These are phyloP conservation scores for Timema podura DNA, from an alignment of 2,888 invertebrate species.

Conservation along the genomic window DNA sequence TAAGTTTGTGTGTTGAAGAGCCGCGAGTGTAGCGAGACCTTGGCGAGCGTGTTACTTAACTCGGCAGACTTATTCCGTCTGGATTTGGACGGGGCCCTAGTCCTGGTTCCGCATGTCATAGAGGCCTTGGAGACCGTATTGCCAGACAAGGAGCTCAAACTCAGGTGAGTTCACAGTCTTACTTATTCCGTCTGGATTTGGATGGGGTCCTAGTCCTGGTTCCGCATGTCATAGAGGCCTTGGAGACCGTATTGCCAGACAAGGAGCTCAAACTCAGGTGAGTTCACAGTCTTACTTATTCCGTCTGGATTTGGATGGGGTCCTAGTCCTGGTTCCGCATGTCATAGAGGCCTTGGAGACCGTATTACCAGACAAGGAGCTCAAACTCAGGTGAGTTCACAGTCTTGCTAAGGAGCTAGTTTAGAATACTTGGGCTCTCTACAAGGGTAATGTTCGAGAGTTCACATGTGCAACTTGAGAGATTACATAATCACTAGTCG, in stretches of 20 bases:
- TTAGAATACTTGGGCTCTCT: too few relatives aligned
- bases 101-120: conserved; percentile 85
- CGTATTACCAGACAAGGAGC: conserved; percentile 81
- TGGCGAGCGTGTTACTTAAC: conserved; percentile 83
- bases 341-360: conserved; percentile 87
- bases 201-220: conserved; percentile 89
- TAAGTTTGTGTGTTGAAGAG: conserved; percentile 37
- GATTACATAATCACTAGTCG: not conserved
- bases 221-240: conserved; percentile 81
- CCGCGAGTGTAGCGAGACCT: conserved; percentile 66
- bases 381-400: conserved; percentile 59
- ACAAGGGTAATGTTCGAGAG: too few relatives aligned
- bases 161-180: conserved; percentile 52
- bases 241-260: conserved; percentile 87
- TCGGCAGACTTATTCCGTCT: conserved; percentile 83
- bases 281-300: conserved; percentile 55
- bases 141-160: conserved; percentile 76
- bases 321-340: conserved; percentile 84
- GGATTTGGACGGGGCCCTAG: conserved; percentile 89
- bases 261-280: conserved; percentile 72
- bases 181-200: conserved; percentile 80
- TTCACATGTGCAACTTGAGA: too few relatives aligned
- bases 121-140: conserved; percentile 87
- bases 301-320: conserved; percentile 87
- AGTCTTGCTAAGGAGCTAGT: not conserved